phyloP scores from a whole-genome alignment of 2,113 vertebrate species.

The Gasterosteus aculeatus region DNA sequence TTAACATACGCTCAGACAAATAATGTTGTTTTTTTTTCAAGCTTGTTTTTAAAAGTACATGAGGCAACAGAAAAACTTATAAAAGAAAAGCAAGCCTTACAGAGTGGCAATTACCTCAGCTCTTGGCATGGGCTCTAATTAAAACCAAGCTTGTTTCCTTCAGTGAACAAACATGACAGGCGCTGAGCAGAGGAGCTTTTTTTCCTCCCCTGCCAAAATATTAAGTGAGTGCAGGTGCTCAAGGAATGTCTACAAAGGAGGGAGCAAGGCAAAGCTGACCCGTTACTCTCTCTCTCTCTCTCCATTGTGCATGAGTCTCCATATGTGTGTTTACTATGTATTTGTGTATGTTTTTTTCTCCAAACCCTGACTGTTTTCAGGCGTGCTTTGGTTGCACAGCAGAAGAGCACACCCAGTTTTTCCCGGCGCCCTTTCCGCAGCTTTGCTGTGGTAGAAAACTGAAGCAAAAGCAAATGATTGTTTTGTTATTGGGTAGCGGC shows the following conservation, averaged over 20 bases:
- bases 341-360: constrained; percentile 61
- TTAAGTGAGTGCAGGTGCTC: constrained; percentile 91
- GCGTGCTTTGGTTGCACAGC: constrained; percentile 55
- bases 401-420: constrained; percentile 55
- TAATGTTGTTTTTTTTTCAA: background rate
- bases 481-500: constrained; percentile 50
- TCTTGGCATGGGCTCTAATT: constrained; percentile 85
- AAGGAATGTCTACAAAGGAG: constrained; percentile 83
- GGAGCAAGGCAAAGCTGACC: constrained; percentile 69
- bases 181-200: constrained; percentile 76
- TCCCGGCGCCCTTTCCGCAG: constrained; percentile 33
- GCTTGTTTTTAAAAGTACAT: constrained; percentile 48
- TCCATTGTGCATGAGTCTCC: constrained; percentile 40
- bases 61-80: constrained; percentile 38
- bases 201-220: constrained; percentile 77
- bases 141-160: constrained; percentile 88
- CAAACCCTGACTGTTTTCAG: constrained; percentile 56
- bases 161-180: constrained; percentile 84
- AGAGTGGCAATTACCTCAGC: constrained; percentile 79
- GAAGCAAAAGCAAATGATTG: constrained; percentile 63
- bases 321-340: constrained; percentile 68
- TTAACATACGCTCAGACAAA: constrained; percentile 14
- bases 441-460: constrained; percentile 40
- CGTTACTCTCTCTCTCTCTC: constrained; percentile 63
- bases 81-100: constrained; percentile 49